A percentile compares a stretch with the other conserved stretches of the same genome.
phyloP scores from a whole-genome alignment of 1,140 invertebrate species.

The Triops cancriformis region DNA sequence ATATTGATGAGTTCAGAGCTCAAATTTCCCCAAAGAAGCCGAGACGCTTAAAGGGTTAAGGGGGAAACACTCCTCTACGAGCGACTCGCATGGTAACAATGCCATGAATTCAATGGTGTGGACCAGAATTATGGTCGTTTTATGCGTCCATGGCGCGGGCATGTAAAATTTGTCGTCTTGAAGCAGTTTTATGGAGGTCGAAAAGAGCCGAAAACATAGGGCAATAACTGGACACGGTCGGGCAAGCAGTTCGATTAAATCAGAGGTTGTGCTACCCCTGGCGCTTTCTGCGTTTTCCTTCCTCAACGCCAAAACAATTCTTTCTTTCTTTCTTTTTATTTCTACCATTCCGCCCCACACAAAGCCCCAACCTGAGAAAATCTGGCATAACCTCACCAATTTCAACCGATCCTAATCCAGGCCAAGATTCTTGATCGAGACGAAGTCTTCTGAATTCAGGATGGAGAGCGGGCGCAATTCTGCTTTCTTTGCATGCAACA shows the following conservation, averaged over 20 bases:
- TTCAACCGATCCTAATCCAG: too few relatives aligned
- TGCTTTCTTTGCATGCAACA: background rate
- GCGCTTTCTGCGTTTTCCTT: background rate
- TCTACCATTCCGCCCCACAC: background rate
- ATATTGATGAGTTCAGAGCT: background rate
- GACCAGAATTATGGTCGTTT: slow-evolving; percentile 9
- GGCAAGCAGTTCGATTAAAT: background rate
- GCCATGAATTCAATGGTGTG: slow-evolving; percentile 1
- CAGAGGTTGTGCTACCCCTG: background rate
- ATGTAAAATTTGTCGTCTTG: slow-evolving; percentile 11
- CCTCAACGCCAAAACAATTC: background rate
- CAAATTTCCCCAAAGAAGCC: background rate
- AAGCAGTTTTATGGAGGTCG: slow-evolving; percentile 9
- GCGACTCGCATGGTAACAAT: background rate
- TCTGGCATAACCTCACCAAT: background rate
- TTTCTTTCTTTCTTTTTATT: background rate
- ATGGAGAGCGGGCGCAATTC: background rate
- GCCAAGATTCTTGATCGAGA: too few relatives aligned
- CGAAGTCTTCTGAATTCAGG: too few relatives aligned
- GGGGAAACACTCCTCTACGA: background rate
- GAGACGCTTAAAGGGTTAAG: background rate
- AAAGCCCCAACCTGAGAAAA: background rate
- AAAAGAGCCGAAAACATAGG: slow-evolving; percentile 13
- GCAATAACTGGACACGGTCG: slow-evolving; percentile 12
- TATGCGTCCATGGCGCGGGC: slow-evolving; percentile 3